A percentile compares a stretch with the other conserved stretches of the same genome.
These are phyloP conservation scores for Ganaspis sp. DNA, from an alignment of 1,140 invertebrate genomes.

Conservation along the genomic window DNA sequence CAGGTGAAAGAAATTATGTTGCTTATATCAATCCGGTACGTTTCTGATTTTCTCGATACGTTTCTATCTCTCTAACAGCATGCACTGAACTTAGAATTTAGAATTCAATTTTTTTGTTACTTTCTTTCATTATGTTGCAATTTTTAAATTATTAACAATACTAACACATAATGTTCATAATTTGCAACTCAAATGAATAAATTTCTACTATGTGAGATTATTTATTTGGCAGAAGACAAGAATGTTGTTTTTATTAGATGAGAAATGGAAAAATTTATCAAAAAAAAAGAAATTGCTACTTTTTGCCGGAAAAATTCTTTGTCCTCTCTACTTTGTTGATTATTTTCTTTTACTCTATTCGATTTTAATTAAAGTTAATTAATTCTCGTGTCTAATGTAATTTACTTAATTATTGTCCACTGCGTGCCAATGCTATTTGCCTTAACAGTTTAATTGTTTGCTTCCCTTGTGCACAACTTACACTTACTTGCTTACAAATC, in stretches of 20 bases:
- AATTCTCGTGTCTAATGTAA: constrained; percentile 7
- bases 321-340: neutral
- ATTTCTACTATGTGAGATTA: too few relatives aligned
- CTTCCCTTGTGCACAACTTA: neutral
- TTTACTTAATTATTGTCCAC: constrained; percentile 20
- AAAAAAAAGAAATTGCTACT: neutral
- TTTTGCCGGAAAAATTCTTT: neutral
- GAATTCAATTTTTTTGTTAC: neutral
- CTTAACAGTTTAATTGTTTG: neutral
- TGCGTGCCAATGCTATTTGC: neutral
- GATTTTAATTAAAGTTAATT: neutral
- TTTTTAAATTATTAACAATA: too few relatives aligned
- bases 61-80: neutral
- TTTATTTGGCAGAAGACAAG: too few relatives aligned
- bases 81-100: neutral
- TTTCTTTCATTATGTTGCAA: too few relatives aligned
- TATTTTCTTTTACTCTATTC: neutral
- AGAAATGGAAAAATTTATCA: too few relatives aligned
- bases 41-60: neutral
- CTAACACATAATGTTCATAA: too few relatives aligned
- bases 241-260: too few relatives aligned
- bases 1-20: constrained; percentile 27
- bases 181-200: too few relatives aligned
- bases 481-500: neutral
- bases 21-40: constrained; percentile 24